Conservation (phyloP, 2,888 invertebrate genomes). For the Drosophila gaucha region DNA sequence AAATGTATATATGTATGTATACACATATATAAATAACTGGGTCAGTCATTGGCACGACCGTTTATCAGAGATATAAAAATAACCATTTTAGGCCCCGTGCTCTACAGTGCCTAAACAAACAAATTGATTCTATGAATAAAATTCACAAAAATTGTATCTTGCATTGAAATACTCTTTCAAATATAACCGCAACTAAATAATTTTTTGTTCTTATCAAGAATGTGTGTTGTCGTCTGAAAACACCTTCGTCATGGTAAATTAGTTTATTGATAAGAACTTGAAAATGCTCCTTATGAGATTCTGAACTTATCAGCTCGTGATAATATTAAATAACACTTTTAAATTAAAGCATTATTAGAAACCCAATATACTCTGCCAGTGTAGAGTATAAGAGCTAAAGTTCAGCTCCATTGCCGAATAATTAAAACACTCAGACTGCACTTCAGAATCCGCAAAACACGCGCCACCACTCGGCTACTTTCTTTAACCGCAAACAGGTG, state of each 20-base stretch:
- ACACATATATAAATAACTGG: slow-evolving; percentile 42
- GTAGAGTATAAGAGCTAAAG: slow-evolving; percentile 22
- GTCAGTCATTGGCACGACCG: slow-evolving; percentile 38
- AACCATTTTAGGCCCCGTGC: slow-evolving; percentile 19
- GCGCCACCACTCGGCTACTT: slow-evolving; percentile 58
- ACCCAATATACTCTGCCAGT: slow-evolving; percentile 23
- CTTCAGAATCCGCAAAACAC: slow-evolving; percentile 42
- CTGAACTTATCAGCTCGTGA: no score
- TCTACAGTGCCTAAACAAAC: slow-evolving; percentile 31
- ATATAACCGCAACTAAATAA: background rate
- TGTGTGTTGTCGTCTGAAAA: background rate
- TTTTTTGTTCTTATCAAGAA: background rate
- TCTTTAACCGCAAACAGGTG: slow-evolving; percentile 45
- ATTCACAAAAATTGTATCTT: background rate
- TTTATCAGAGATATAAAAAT: slow-evolving; percentile 15
- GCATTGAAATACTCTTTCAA: slow-evolving; percentile 21
- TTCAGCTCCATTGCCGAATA: slow-evolving; percentile 21
- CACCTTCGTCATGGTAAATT: background rate
- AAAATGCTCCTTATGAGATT: background rate
- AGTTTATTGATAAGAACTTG: background rate
- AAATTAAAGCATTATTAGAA: background rate
- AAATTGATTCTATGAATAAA: slow-evolving; percentile 23
- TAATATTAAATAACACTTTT: background rate
- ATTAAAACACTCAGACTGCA: slow-evolving; percentile 31
- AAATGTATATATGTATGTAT: slow-evolving; percentile 5